Base-by-base conservation (phyloP, 2,888 invertebrate genomes). In the Cosmorhoe ocellata region DNA sequence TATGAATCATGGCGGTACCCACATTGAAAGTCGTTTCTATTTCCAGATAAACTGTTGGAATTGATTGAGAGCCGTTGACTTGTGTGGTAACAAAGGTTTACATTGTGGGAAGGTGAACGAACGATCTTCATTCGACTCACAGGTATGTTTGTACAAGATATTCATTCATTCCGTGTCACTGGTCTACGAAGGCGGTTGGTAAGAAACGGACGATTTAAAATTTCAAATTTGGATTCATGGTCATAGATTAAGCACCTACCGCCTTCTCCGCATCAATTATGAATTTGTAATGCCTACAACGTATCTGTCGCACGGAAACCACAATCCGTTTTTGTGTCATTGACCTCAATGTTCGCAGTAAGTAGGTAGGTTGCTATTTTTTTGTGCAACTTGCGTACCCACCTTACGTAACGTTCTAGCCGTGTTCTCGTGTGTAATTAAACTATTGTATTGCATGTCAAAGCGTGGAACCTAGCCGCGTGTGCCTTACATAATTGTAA, bases 31-130 rank as follows among this genome's bases (percentile, higher is more conserved):
- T 73, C 81, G 80, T 83, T 87, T 89, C 85, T 89, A 84, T 90
- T 89, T 89, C 78, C 88, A 88, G 89, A 89, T 88, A 81, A 83
- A 83, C 81, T 79, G 79, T 81, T 80, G 80, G 79, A 79, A 82
- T 85, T 86, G 85, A 84, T 84, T 83, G 75, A 80, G 79, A 81
- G 84, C 78, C 82, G 81, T 83, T 84, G 84, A 79, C 80, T 87
- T 79, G 76, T 78, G 76, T 81, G 76, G 77, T 82, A 86, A 87
- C 88, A 85, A 87, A 88, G 86, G 80, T 81, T 79, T 81, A 76
- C 83, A 78, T 81, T 81, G 81, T 82, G 74, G 68, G 78, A 81
- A 87, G 87, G 86, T 86, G 84, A 88, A 86, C 83, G 84, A 88
- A 86, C 83, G 86, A 71, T 81, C 84, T 79, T 75, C 78, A 73